A percentile compares a stretch with the other conserved stretches of the same genome.
Evolutionary conservation across 2,888 invertebrate species (phyloP).

Genomic region (Zootermopsis nevadensis): DNA sequence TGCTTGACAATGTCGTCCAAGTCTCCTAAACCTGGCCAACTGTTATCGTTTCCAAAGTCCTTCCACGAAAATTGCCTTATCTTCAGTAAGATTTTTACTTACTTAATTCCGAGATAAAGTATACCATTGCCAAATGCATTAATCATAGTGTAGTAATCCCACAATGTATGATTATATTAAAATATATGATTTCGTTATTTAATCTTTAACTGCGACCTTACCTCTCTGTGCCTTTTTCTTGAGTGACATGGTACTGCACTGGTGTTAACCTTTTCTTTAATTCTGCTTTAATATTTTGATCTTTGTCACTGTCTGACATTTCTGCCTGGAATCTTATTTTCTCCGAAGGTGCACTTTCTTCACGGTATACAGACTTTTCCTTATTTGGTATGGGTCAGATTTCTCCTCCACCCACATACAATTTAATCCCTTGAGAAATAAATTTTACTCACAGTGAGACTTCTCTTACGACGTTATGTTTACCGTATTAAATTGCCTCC

Average conservation of each 20-base stretch:
- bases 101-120: no score
- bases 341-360: neutral
- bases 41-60: no score
- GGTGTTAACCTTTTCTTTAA: constrained; percentile 88
- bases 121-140: no score
- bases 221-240: constrained; percentile 91
- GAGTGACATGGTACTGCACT: constrained; percentile 94
- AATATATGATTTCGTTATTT: neutral
- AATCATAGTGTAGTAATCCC: no score
- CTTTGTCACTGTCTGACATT: constrained; percentile 44
- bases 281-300: constrained; percentile 72
- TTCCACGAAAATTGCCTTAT: no score
- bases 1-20: no score
- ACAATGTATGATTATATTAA: neutral
- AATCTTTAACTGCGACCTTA: neutral
- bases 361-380: neutral
- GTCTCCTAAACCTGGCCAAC: no score
- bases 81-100: no score
- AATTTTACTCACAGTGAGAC: no score
- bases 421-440: neutral
- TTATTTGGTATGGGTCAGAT: constrained; percentile 17
- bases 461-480: no score
- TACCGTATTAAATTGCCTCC: no score
- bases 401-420: neutral
- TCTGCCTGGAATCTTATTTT: neutral